Evolutionary conservation across 2,888 invertebrate species (phyloP), one percentile per base, ranked within the genome.

Genomic region (Rambutsinella grinnellia): DNA sequence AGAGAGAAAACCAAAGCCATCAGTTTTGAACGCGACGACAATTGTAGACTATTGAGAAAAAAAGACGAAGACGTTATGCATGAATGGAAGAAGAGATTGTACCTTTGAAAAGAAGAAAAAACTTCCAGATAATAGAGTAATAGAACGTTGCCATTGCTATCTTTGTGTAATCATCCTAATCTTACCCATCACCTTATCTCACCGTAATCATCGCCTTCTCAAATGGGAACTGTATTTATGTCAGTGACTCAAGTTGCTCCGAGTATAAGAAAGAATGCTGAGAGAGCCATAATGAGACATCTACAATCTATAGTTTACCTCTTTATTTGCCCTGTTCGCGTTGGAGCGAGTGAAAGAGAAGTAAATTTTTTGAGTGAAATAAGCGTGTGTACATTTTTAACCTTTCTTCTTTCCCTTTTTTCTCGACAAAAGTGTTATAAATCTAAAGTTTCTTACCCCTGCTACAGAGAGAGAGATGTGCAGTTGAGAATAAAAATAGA

Each of bases 171-270:
- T 68, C 62, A 75, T 68, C 46, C 6, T 36, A 36, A 75, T 75
- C 68, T 58, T 51, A 68, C 56, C 57, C 68, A 75, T 75, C 75
- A 68, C 75, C 57, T 75, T 68, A 75, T 75, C 75, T 75, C 36
- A 5, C 13, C 6, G 23, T 63, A 75, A 68, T 75, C 62, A 62
- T 68, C 63, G 28, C 60, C 44, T 56, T 68, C 57, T 46, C 24
- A 24, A 57, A 60, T 66, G 49, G 8, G 69, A 57, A 26, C 60
- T 27, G 21, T 27, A 26, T 8, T 13, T 36, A 5, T 36, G 36
- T 13, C 36, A 36, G 36, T 36, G 36, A 36, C 6, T 36, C 36
- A 36, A 13, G 6, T 36, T 8, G 6, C 36, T 36, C 13, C 36
- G 5, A 5, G 13, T 36, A 36, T 36, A 36, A 5, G n/a, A n/a